These are phyloP conservation scores for Prorops nasuta DNA, from an alignment of 1,140 invertebrate species.

Conservation along the genomic window DNA sequence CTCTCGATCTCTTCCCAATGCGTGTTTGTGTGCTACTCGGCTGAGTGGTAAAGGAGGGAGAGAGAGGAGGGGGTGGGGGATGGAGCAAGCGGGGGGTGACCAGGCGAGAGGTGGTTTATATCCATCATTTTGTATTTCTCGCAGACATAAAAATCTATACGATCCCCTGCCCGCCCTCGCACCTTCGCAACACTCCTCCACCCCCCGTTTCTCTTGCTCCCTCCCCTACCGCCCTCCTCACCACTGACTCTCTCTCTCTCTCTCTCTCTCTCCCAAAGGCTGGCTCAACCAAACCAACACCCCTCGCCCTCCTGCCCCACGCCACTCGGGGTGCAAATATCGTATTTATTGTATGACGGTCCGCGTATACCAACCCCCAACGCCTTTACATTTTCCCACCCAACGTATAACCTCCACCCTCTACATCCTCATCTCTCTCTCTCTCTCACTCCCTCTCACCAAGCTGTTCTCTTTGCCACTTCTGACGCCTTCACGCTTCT, in stretches of 20 bases:
- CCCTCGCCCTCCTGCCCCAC: constrained; percentile 14
- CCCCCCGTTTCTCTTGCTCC: constrained; percentile 1
- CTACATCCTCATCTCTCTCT: not conserved
- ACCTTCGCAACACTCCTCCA: constrained; percentile 10
- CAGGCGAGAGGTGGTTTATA: constrained; percentile 47
- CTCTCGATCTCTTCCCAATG: not conserved
- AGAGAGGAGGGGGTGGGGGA: not conserved
- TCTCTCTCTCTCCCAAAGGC: not conserved
- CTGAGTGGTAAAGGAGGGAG: not conserved
- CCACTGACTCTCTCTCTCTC: not conserved
- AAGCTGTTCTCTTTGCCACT: no score
- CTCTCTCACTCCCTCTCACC: not conserved
- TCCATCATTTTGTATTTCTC: constrained; percentile 56
- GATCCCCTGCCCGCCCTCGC: constrained; percentile 28
- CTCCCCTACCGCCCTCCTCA: not conserved
- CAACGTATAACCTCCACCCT: not conserved
- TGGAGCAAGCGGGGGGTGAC: constrained; percentile 11
- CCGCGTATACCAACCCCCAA: constrained; percentile 33
- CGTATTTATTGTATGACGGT: constrained; percentile 49
- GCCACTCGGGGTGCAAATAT: constrained; percentile 40
- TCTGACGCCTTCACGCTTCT: no score
- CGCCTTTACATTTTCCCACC: constrained; percentile 14
- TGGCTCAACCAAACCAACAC: constrained; percentile 3
- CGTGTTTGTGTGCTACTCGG: not conserved
- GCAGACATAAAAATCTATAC: constrained; percentile 51